Conservation (phyloP, 2,888 invertebrate species). For the Matsumyia berberina region DNA sequence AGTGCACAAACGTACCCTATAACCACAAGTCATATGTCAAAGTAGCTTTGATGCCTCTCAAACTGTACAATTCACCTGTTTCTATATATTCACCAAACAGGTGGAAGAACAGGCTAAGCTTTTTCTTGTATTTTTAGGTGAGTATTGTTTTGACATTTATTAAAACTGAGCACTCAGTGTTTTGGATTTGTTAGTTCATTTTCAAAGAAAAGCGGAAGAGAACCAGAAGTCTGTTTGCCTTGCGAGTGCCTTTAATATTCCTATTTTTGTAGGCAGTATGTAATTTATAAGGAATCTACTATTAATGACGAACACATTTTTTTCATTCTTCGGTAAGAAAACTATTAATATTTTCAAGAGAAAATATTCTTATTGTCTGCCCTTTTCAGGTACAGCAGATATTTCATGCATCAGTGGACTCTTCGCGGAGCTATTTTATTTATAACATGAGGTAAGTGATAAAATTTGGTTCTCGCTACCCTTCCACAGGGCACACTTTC, state of each 20-base stretch:
- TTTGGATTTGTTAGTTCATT: background rate
- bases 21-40: too few relatives aligned
- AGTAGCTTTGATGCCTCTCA: background rate
- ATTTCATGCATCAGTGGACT: conserved; percentile 6
- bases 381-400: background rate
- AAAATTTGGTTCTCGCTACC: background rate
- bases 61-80: background rate
- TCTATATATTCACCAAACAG: background rate
- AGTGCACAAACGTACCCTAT: too few relatives aligned
- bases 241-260: conserved; percentile 12
- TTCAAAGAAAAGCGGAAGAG: background rate
- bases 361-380: background rate
- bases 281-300: background rate
- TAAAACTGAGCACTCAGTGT: background rate
- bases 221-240: background rate
- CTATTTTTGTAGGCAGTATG: conserved; percentile 8
- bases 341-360: background rate
- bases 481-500: background rate
- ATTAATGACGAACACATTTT: background rate
- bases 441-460: conserved; percentile 2
- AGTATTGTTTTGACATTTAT: conserved; percentile 15
- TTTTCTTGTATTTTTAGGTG: background rate
- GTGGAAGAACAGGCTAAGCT: conserved; percentile 7
- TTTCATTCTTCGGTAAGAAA: conserved; percentile 9
- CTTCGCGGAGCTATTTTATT: background rate